Evolutionary conservation across 2,888 invertebrate genomes (phyloP).

Genomic region (Onchidella celtica): DNA sequence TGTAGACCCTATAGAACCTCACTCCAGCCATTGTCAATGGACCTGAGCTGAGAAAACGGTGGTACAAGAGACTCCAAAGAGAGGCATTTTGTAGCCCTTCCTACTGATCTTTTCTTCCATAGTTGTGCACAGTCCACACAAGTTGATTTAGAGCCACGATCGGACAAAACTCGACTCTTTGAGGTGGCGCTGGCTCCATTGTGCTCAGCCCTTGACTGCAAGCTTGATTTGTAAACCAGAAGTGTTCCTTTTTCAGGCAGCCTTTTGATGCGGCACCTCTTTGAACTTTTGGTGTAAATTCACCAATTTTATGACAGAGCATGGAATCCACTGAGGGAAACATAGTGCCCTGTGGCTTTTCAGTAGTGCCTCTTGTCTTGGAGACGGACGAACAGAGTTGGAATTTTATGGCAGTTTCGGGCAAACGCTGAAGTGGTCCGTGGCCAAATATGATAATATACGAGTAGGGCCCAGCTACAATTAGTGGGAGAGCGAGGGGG

Average conservation of each 20-base stretch:
- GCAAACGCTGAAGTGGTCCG: constrained; percentile 15
- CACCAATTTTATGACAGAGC: constrained; percentile 27
- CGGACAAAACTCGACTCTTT: constrained; percentile 18
- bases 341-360: constrained; percentile 15
- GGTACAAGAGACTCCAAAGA: neutral
- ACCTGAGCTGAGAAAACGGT: neutral
- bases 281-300: constrained; percentile 42
- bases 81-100: neutral
- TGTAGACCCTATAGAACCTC: neutral
- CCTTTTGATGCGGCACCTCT: constrained; percentile 34
- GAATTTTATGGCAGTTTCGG: constrained; percentile 32
- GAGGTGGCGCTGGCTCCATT: neutral
- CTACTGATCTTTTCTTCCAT: neutral
- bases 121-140: constrained; percentile 14
- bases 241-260: constrained; percentile 14
- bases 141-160: constrained; percentile 33
- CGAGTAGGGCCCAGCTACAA: constrained; percentile 22
- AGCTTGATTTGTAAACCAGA: constrained; percentile 20
- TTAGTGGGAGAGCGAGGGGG: constrained; percentile 12
- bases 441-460: constrained; percentile 46
- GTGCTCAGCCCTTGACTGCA: neutral
- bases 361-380: neutral
- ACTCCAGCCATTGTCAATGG: neutral
- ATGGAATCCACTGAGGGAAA: neutral
- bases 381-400: neutral